Evolutionary conservation across 2,797 vertebrate genomes (phyloP), one percentile per base, ranked within the genome.

Genomic region (Moxostoma hubbsi): DNA sequence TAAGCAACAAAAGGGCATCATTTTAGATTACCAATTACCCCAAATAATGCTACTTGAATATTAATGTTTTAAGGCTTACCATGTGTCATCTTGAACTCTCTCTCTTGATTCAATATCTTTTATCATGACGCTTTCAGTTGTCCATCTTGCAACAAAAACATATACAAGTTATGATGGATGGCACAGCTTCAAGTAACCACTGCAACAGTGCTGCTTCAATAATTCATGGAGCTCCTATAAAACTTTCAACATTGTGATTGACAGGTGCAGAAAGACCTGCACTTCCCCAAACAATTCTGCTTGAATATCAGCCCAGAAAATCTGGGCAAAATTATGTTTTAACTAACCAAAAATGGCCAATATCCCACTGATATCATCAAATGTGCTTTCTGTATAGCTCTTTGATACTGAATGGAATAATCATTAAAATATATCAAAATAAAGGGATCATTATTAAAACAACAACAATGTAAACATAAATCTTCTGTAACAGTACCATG

Each of bases 21-120:
- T 11, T 77, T 36, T 49, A 7, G 8, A 59, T 45, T 13, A 43
- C 18, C 5, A 6, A 59, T 45, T 18, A 43, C 18, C 5, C n/a
- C 5, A 75, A 4, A 5, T 16, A 54, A 53, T n/a, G n/a, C 11
- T 15, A 15, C 61, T 18, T 5, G 24, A n/a, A 12, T 18, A 24
- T 36, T 6, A 2, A 57, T 9, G 9, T 43, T 74, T 55, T 2
- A 55, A 24, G 47, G 5, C 77, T 72, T 58, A 94, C 93, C 92
- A 90, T 10, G 87, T 86, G 47, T 86, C 90, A 86, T 90, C 88
- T 86, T 94, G 93, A 79, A 92, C 87, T 43, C 78, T 92, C 83
- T 92, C 93, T 86, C 91, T 89, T 79, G 91, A 91, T 87, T 97
- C 94, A 91, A 92, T 92, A 87, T 95, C 93, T 95, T 94, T 98